Conservation (phyloP, 2,888 invertebrate species). For the Pogonocherus hispidulus region DNA sequence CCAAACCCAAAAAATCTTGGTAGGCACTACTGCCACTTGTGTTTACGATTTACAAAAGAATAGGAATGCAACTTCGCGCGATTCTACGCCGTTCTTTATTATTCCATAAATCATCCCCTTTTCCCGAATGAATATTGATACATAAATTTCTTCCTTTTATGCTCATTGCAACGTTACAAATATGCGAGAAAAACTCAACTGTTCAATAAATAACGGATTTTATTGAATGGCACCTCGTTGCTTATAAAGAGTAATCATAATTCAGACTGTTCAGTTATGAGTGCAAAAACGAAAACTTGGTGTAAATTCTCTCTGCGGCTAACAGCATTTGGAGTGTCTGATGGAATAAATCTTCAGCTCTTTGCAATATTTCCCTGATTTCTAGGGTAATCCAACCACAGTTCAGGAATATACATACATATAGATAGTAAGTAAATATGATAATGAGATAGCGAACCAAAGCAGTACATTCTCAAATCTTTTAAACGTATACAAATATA, state of each 20-base stretch:
- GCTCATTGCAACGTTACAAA: background rate
- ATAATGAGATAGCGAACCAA: background rate
- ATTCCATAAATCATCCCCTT: background rate
- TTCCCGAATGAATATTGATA: background rate
- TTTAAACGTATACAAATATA: no score
- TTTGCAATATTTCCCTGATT: slow-evolving; percentile 7
- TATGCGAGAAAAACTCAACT: background rate
- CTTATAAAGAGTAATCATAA: slow-evolving; percentile 20
- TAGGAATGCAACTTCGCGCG: no score
- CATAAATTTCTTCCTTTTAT: background rate
- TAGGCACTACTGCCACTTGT: no score
- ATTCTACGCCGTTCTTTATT: no score
- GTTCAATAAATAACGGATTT: slow-evolving; percentile 8
- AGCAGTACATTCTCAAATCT: no score
- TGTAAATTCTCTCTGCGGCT: background rate
- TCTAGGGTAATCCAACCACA: slow-evolving; percentile 3
- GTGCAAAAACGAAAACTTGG: slow-evolving; percentile 1
- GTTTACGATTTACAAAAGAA: no score
- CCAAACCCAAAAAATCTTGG: no score
- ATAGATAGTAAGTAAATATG: background rate
- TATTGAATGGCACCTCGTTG: background rate
- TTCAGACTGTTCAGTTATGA: slow-evolving; percentile 15
- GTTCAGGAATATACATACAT: background rate
- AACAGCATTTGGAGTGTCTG: background rate
- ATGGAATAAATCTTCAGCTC: background rate